Evolutionary conservation across 2,113 vertebrate species (phyloP).

Genomic region (Rhinogobius similis): DNA sequence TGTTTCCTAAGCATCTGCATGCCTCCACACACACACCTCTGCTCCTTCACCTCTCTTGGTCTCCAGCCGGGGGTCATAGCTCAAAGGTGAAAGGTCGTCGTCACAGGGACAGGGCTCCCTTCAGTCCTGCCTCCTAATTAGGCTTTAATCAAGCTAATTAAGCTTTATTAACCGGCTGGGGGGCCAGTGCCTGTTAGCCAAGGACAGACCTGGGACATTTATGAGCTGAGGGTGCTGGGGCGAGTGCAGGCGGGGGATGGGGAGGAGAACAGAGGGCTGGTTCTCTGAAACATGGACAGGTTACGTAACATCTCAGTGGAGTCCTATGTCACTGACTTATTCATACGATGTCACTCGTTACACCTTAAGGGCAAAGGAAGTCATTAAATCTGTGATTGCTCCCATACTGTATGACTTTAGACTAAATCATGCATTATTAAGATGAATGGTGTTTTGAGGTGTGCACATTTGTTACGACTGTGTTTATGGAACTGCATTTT

Average conservation of each 20-base stretch:
- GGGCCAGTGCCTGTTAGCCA: conserved; percentile 51
- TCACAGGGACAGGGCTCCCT: conserved; percentile 47
- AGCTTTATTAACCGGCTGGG: conserved; percentile 62
- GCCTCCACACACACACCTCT: conserved; percentile 15
- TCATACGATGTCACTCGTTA: conserved; percentile 2
- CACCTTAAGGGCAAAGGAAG: neutral
- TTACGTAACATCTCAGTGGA: conserved; percentile 39
- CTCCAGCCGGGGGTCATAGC: conserved; percentile 44
- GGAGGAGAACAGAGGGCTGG: conserved; percentile 1
- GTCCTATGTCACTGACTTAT: neutral
- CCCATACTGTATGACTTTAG: neutral
- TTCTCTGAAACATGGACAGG: conserved; percentile 44
- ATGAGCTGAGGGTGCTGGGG: conserved; percentile 19
- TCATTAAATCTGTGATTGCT: neutral
- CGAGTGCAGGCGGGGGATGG: neutral
- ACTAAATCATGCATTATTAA: neutral
- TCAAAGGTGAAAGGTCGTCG: conserved; percentile 69
- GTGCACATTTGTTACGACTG: neutral
- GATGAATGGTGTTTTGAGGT: no score
- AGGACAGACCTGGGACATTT: conserved; percentile 44
- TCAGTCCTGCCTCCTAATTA: conserved; percentile 61
- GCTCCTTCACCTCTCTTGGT: conserved; percentile 62
- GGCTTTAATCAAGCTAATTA: conserved; percentile 79
- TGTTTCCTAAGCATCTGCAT: conserved; percentile 45
- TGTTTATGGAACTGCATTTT: neutral